These are phyloP conservation scores for Sebastes aleutianus DNA, from an alignment of 2,797 vertebrate species.

Conservation along the genomic window DNA sequence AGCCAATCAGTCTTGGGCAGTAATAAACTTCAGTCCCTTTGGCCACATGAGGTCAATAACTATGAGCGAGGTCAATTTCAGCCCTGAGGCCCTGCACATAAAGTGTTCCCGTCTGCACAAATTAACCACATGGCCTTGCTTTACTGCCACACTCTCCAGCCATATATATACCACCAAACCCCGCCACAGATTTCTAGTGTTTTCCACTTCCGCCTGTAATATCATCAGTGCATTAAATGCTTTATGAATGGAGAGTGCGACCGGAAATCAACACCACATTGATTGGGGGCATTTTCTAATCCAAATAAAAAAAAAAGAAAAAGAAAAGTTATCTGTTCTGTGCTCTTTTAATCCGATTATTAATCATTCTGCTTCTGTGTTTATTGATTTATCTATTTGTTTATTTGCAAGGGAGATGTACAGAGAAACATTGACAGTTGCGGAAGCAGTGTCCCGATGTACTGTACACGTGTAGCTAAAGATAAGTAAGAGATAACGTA, in stretches of 20 bases:
- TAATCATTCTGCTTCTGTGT: neutral
- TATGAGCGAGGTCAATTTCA: slow-evolving; percentile 9
- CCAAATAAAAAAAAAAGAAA: neutral
- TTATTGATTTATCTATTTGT: neutral
- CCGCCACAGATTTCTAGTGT: neutral
- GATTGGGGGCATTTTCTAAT: neutral
- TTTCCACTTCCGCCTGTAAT: neutral
- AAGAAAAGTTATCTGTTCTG: neutral
- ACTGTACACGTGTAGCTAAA: neutral
- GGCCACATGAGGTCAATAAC: slow-evolving; percentile 29
- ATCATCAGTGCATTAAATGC: neutral
- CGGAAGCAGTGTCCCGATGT: neutral
- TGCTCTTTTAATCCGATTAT: neutral
- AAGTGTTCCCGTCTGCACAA: neutral
- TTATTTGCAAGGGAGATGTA: neutral
- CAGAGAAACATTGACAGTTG: neutral
- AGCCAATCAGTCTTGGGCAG: slow-evolving; percentile 2
- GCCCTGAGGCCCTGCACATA: neutral
- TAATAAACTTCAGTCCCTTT: slow-evolving; percentile 15
- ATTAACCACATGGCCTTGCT: slow-evolving; percentile 3
- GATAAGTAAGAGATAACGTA: no score
- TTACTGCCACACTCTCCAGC: neutral
- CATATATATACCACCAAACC: neutral
- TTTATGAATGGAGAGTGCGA: neutral
- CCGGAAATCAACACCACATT: neutral